Evolutionary conservation across 1,140 invertebrate species (phyloP).

Genomic region (Apis florea): DNA sequence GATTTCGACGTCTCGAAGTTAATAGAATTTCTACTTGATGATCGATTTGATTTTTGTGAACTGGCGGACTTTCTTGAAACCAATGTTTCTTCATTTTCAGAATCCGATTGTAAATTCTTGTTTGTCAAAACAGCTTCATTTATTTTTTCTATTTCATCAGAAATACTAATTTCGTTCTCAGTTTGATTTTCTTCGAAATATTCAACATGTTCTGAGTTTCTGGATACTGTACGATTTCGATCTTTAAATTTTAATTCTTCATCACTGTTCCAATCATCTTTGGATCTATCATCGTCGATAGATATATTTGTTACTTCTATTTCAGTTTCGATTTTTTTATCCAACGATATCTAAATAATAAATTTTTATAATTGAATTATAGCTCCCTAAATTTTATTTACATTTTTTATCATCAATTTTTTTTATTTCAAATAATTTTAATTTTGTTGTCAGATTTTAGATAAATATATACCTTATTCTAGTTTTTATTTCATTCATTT

Average conservation of each 20-base stretch:
- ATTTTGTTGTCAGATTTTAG: too few relatives aligned
- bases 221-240: conserved; percentile 5
- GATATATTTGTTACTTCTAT: not conserved
- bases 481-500: too few relatives aligned
- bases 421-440: too few relatives aligned
- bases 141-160: conserved; percentile 18
- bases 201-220: conserved; percentile 6
- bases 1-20: conserved; percentile 31
- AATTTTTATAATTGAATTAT: not conserved
- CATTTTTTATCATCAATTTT: not conserved
- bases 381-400: not conserved
- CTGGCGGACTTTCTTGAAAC: not conserved
- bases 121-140: not conserved
- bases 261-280: conserved; percentile 56
- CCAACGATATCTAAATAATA: conserved; percentile 43
- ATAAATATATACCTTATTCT: too few relatives aligned
- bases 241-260: conserved; percentile 32
- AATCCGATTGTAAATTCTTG: conserved; percentile 22
- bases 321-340: conserved; percentile 6
- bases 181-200: conserved; percentile 14
- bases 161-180: conserved; percentile 16
- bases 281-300: conserved; percentile 43
- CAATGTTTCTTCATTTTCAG: not conserved
- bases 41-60: conserved; percentile 16
- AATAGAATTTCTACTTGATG: conserved; percentile 28